Evolutionary conservation across 2,113 vertebrate species (phyloP), one percentile per base, ranked within the genome.

Genomic region (Mesembrinibis cayennensis): DNA sequence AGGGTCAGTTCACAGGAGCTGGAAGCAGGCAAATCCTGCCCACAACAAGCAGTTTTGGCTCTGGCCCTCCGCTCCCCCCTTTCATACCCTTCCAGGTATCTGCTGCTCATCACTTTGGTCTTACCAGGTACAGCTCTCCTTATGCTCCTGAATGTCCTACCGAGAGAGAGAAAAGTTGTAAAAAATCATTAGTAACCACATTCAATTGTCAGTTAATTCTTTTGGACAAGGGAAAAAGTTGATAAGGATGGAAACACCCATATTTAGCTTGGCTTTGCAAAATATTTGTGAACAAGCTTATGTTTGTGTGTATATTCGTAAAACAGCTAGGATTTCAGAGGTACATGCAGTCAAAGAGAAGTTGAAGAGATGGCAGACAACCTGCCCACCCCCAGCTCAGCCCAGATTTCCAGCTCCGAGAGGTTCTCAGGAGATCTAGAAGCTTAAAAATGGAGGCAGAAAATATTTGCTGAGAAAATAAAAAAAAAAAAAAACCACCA

Each of bases 171-270:
- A 53, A 79, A 77, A 59, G 23, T 23, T 3, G 3, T 8, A 66
- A 86, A 79, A 63, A 30, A 1, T 10, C 7, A 5, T 61, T 69
- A 53, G 7, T 42, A 61, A 72, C 4, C 8, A 19, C 4, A 3
- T 69, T 36, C 2, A 30, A 0, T 44, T 27, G 4, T 34, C 40
- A 78, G 38, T 18, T 58, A n/a, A 38, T 91, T 42, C 2, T 66
- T 81, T 30, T 19, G 7, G 53, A 49, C 40, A 44, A 56, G 26
- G 3, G 5, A 2, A 29, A 47, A 82, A 62, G 15, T 11, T 20
- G 16, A n/a, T 0, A 0, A 62, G 27, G 79, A 42, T 3, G 9
- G 21, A 78, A 80, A 44, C 1, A 5, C 4, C 3, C 0, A 0
- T 8, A 44, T 90, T 65, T 53, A 63, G 6, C 14, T 26, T 77